Conservation (phyloP, 35 echinoderm and acorn worm genomes). For the Chiridota heheva region DNA sequence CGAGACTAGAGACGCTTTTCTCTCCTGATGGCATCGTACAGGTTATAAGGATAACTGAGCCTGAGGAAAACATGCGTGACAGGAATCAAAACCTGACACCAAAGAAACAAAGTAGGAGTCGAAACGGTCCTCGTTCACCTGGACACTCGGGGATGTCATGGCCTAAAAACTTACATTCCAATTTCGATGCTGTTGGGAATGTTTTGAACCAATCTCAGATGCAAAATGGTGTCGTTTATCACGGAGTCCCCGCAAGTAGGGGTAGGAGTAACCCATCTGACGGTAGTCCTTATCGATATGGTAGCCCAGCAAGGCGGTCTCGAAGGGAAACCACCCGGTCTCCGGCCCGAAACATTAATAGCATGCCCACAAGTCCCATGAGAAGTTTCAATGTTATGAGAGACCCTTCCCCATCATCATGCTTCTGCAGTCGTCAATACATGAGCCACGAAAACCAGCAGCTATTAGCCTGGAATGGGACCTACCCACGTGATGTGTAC, state of each 20-base stretch:
- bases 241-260: constrained; percentile 37
- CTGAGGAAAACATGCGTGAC: constrained; percentile 41
- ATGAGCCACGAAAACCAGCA: constrained; percentile 51
- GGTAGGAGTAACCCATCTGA: constrained; percentile 56
- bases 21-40: constrained; percentile 72
- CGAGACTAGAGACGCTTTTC: constrained; percentile 78
- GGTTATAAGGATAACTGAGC: constrained; percentile 75
- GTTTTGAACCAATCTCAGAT: constrained; percentile 66
- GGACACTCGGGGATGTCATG: constrained; percentile 49
- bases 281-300: constrained; percentile 78
- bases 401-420: constrained; percentile 56
- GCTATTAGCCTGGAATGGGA: constrained; percentile 89
- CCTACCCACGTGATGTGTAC: constrained; percentile 88
- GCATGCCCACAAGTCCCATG: constrained; percentile 63
- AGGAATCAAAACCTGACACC: constrained; percentile 61
- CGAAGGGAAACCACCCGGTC: constrained; percentile 49
- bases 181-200: constrained; percentile 50
- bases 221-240: constrained; percentile 52
- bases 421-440: constrained; percentile 36
- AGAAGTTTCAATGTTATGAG: constrained; percentile 43
- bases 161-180: constrained; percentile 57
- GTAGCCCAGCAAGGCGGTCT: constrained; percentile 46
- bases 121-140: constrained; percentile 35
- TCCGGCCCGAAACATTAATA: constrained; percentile 56
- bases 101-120: constrained; percentile 52